Evolutionary conservation across 2,797 vertebrate genomes (phyloP).

Genomic region (Acanthiza pusilla): DNA sequence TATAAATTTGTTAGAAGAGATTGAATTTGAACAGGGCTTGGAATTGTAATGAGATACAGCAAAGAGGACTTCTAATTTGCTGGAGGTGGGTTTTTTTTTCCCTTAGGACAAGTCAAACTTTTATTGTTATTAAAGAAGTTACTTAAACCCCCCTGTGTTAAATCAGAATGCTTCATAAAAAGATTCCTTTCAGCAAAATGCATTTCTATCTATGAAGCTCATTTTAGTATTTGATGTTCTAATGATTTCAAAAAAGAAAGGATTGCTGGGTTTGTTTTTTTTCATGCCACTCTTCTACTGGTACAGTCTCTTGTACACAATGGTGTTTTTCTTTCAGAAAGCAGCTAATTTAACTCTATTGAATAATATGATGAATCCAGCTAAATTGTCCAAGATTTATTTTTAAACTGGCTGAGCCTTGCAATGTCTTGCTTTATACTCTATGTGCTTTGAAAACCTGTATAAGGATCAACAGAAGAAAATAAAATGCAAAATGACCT

Average conservation of each 20-base stretch:
- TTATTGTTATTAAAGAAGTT: not conserved
- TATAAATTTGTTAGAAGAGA: not conserved
- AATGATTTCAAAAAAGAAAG: not conserved
- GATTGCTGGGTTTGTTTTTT: not conserved
- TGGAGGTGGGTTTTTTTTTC: not conserved
- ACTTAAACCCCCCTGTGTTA: not conserved
- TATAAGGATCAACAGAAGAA: not conserved
- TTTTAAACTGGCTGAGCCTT: conserved; percentile 8
- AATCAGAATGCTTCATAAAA: not conserved
- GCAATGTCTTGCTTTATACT: not conserved
- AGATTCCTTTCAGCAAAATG: not conserved
- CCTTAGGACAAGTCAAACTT: not conserved
- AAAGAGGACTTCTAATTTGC: not conserved
- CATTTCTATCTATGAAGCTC: not conserved
- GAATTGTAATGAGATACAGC: not conserved
- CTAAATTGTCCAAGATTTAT: conserved; percentile 25
- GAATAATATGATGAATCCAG: not conserved
- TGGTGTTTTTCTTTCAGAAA: not conserved
- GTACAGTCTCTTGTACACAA: not conserved
- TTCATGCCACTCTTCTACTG: not conserved
- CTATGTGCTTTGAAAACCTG: not conserved
- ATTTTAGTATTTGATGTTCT: not conserved
- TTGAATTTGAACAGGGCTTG: not conserved
- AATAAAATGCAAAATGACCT: not conserved
- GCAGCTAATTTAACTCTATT: not conserved